Base-by-base conservation (phyloP, 2,797 vertebrate species). In the Anableps anableps region DNA sequence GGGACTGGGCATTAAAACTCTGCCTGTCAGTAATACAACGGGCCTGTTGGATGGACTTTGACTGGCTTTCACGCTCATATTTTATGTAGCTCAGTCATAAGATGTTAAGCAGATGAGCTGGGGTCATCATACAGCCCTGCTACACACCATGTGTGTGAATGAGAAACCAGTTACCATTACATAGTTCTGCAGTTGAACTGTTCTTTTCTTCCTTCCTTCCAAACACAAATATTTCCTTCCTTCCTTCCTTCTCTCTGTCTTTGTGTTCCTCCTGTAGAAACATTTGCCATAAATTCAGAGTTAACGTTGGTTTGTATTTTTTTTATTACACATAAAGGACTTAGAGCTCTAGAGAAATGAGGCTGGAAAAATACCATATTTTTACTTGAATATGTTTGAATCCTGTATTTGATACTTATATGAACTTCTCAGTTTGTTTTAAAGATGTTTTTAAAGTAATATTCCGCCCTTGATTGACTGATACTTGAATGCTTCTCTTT, bases 401-500 rank as follows among this genome's bases (percentile, higher is more conserved):
- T 13, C 38, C 66, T 70, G 13, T 70, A 3, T 47, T n/a, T 43
- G 21, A 14, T 16, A 26, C 66, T 26, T 68, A 4, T 41, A 13
- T 26, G 26, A 70, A 10, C 23, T 26, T 11, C 23, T 70, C 11
- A 43, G 38, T 43, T 70, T 16, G 38, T 26, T n/a, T 13, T 70
- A 23, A 64, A 68, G 36, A 68, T 41, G 38, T 41, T 68, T 68
- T 68, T 68, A 23, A 26, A 68, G 64, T 11, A n/a, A 43, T 70
- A 26, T 2, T 43, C 11, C 66, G 17, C 4, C 41, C 13, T 29
- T 29, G 7, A 71, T 2, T 45, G 17, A 83, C 7, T 77, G 2
- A 66, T 36, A 3, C 74, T 75, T 83, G 31, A 3, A 47, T 85
- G 77, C 66, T 86, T 87, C 83, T 74, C 26, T 78, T n/a, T 81